phyloP scores from a whole-genome alignment of 37 sponge, comb jelly and placozoan species.

The Halichondria panicea region DNA sequence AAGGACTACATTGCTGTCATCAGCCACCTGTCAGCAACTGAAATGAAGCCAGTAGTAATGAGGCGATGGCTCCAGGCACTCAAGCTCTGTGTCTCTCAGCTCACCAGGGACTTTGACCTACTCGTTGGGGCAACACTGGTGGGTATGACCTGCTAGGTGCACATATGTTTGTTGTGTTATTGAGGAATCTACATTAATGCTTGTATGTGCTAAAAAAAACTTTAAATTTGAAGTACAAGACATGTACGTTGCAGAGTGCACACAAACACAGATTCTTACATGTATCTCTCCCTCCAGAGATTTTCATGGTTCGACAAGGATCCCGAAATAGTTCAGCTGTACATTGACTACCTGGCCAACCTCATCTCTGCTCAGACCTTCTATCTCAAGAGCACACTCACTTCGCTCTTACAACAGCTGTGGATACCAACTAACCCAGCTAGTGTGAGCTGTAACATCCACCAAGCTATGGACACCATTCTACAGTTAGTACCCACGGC shows the following conservation, averaged over 20 bases:
- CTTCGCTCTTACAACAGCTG: slow-evolving; percentile 29
- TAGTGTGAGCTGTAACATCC: slow-evolving; percentile 31
- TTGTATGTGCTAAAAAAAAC: no score
- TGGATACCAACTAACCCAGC: no score
- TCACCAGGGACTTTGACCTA: slow-evolving; percentile 41
- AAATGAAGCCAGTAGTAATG: slow-evolving; percentile 35
- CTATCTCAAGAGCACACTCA: slow-evolving; percentile 53
- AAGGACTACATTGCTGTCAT: slow-evolving; percentile 26
- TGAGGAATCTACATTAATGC: no score
- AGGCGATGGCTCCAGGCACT: slow-evolving; percentile 58
- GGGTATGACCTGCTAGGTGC: no score
- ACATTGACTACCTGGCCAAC: slow-evolving; percentile 56
- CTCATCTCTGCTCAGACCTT: slow-evolving; percentile 72
- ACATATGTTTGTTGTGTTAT: no score
- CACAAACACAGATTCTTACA: no score
- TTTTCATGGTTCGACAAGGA: slow-evolving; percentile 57
- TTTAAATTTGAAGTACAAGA: no score
- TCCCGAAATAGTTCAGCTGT: slow-evolving; percentile 26
- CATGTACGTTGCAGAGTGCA: no score
- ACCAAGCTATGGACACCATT: slow-evolving; percentile 27
- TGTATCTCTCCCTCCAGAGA: slow-evolving; percentile 34
- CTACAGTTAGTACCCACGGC: slow-evolving; percentile 33
- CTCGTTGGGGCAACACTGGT: slow-evolving; percentile 69
- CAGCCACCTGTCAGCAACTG: slow-evolving; percentile 20
- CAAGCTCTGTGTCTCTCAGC: slow-evolving; percentile 45